Base-by-base conservation (phyloP, 1,140 invertebrate genomes). In the Tenebrio molitor region DNA sequence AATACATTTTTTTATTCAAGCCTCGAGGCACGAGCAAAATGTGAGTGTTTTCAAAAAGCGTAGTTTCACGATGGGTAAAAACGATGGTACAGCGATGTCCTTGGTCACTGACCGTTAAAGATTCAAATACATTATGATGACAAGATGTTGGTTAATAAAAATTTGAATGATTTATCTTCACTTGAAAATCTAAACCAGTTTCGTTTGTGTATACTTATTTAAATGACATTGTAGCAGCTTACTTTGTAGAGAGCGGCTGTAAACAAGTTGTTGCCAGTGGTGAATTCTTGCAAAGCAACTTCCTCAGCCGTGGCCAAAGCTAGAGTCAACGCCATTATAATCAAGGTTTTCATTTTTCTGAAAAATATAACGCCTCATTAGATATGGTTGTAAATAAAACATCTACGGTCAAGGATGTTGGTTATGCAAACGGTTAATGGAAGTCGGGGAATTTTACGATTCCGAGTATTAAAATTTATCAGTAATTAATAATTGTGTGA, bases 231-330 rank as follows among this genome's bases (percentile, higher is more conserved):
- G 33, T 39, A 65, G 39, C 39, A 14, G 33, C 74, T 74, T 72
- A 78, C 77, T 41, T 76, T 74, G 36, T 78, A 78, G 21, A 78
- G n/a, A 33, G 53, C 65, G 5, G 77, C 73, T 1, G 77, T 71
- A 70, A 78, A 78, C 67, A 63, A 23, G 23, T 23, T 50, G 69
- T 78, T 78, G 21, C 77, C 77, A 42, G 6, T 34, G 10, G 65
- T 33, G 44, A 78, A 76, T 66, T 74, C 74, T 15, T 68, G 41
- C n/a, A 76, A 25, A 17, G 74, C 71, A 19, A 29, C 50, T 33
- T 76, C 50, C 7, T 29, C 44, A 5, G 58, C 74, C 41, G 62
- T 39, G 15, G 65, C 41, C 19, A 44, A 50, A 36, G 23, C 44
- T n/a, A 46, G 17, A 46, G 34, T 7, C 21, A 72, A 65, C 19